These are phyloP conservation scores for Halesus radiatus DNA, from an alignment of 1,140 invertebrate species.

Conservation along the genomic window DNA sequence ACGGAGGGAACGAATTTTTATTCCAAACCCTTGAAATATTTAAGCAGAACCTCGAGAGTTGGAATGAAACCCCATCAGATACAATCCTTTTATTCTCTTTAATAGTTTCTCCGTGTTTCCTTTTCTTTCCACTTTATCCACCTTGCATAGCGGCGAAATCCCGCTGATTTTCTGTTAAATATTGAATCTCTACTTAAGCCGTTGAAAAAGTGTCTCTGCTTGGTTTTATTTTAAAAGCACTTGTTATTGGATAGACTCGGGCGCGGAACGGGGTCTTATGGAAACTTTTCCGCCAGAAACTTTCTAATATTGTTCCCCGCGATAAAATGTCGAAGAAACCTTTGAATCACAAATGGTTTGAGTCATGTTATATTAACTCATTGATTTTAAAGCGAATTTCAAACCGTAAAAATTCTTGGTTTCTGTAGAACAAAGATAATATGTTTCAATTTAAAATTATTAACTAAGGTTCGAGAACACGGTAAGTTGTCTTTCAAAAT, in stretches of 20 bases:
- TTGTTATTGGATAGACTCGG: background rate
- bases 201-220: background rate
- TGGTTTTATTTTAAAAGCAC: background rate
- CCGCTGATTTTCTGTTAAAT: no score
- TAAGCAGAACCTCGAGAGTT: no score
- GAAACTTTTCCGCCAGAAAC: constrained; percentile 24
- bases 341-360: constrained; percentile 8
- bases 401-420: background rate
- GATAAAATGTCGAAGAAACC: constrained; percentile 2
- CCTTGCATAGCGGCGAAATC: no score
- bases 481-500: no score
- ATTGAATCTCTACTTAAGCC: constrained; percentile 4
- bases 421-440: background rate
- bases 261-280: background rate
- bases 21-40: no score
- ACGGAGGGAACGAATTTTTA: no score
- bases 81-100: no score
- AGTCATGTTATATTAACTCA: constrained; percentile 6
- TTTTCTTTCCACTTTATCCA: no score
- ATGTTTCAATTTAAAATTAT: background rate
- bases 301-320: constrained; percentile 33
- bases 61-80: no score
- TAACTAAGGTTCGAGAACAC: no score
- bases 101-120: no score
- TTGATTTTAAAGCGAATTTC: constrained; percentile 24